phyloP scores from a whole-genome alignment of 2,113 vertebrate species.

The Gobiocypris rarus region DNA sequence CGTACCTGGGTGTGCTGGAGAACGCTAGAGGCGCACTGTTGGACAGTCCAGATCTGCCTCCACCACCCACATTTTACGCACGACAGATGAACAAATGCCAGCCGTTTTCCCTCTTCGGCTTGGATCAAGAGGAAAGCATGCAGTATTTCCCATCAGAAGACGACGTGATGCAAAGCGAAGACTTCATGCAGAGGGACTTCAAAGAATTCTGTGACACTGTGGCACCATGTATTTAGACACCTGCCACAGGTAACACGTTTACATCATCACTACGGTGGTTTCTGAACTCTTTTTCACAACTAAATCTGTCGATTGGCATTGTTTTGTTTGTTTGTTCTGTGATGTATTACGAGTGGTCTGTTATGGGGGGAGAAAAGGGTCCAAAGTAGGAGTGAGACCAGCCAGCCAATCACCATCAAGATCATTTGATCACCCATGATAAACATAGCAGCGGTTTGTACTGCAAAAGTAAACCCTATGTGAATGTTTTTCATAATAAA shows the following conservation, averaged over 20 bases:
- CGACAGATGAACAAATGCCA: not conserved
- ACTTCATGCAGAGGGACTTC: constrained; percentile 89
- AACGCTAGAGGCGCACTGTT: constrained; percentile 83
- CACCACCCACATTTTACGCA: constrained; percentile 42
- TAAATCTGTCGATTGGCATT: constrained; percentile 16
- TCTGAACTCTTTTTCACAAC: not conserved
- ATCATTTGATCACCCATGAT: constrained; percentile 50
- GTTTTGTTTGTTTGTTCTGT: constrained; percentile 34
- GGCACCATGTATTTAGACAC: constrained; percentile 59
- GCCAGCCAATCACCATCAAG: constrained; percentile 67
- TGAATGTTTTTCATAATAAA: constrained; percentile 56
- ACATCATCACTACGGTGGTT: not conserved
- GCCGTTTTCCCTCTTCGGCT: constrained; percentile 48
- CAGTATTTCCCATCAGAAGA: constrained; percentile 87
- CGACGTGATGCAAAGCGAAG: constrained; percentile 83
- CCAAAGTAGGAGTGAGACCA: constrained; percentile 66
- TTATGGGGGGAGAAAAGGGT: constrained; percentile 34
- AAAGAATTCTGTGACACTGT: constrained; percentile 83
- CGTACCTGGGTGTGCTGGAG: constrained; percentile 85
- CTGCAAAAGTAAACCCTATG: constrained; percentile 51
- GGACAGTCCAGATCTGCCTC: constrained; percentile 68
- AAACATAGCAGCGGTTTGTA: constrained; percentile 18
- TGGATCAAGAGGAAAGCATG: constrained; percentile 81
- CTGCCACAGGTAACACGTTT: constrained; percentile 38
- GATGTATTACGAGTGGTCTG: constrained; percentile 23